A percentile compares a stretch with the other conserved stretches of the same genome.
Conservation (phyloP, 2,888 invertebrate genomes). For the Plagodis pulveraria region DNA sequence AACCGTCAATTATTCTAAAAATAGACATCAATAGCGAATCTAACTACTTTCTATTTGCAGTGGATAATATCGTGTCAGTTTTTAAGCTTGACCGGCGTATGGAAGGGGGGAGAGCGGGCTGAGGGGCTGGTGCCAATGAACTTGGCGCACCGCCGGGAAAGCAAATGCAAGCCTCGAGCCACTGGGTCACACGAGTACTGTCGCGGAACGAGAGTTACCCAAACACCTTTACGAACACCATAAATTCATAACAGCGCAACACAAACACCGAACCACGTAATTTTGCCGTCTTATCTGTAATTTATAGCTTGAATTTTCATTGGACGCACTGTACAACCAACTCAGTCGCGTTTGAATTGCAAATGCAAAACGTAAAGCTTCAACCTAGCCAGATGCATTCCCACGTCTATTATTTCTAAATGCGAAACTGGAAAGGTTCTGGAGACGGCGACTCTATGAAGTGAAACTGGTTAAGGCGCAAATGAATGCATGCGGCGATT, state of each 20-base stretch:
- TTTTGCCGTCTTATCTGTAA: constrained; percentile 52
- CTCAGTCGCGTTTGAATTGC: constrained; percentile 61
- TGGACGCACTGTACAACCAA: constrained; percentile 49
- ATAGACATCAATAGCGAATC: constrained; percentile 64
- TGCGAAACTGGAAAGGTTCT: constrained; percentile 12
- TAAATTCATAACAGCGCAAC: constrained; percentile 49
- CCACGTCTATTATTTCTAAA: constrained; percentile 61
- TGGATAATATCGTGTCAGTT: constrained; percentile 69
- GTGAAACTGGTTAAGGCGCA: constrained; percentile 1
- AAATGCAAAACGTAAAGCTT: constrained; percentile 56
- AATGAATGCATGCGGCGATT: constrained; percentile 35
- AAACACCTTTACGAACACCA: constrained; percentile 54
- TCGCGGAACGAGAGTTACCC: constrained; percentile 58
- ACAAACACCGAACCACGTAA: constrained; percentile 50
- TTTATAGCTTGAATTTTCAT: constrained; percentile 61
- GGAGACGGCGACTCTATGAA: constrained; percentile 2
- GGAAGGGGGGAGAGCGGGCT: constrained; percentile 32
- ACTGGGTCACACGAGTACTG: constrained; percentile 73
- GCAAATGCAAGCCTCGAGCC: constrained; percentile 67
- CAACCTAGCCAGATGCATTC: constrained; percentile 47
- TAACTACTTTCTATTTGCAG: constrained; percentile 75
- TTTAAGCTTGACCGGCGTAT: constrained; percentile 56
- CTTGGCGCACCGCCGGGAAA: constrained; percentile 74
- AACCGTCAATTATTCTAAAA: constrained; percentile 53
- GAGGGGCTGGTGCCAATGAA: constrained; percentile 72